Percentiles rank a stretch among this genome's conserved stretches.
Evolutionary conservation across 2,797 vertebrate genomes (phyloP).

Genomic region (Amblyraja radiata): DNA sequence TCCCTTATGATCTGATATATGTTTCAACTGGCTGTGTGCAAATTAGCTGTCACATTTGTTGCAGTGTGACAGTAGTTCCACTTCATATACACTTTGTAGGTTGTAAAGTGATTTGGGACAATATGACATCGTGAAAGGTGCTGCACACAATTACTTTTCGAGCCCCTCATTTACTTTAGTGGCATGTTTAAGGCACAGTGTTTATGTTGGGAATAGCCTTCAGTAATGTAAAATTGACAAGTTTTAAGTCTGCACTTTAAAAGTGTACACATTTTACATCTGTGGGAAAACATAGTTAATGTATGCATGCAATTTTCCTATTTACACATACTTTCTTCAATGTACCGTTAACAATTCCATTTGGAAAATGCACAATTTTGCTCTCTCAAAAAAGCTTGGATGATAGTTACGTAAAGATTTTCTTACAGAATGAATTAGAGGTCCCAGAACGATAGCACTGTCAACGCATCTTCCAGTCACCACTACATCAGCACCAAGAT

Average conservation of each 20-base stretch:
- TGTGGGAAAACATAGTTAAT: neutral
- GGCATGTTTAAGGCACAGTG: neutral
- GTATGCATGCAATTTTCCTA: neutral
- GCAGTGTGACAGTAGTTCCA: too few relatives aligned
- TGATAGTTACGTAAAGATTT: neutral
- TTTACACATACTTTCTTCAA: neutral
- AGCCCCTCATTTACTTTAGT: neutral
- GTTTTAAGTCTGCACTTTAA: neutral
- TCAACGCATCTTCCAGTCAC: constrained; percentile 75
- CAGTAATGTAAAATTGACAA: neutral
- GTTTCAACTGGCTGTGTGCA: too few relatives aligned
- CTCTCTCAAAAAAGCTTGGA: neutral
- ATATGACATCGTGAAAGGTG: too few relatives aligned
- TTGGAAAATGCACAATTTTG: neutral
- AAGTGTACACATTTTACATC: neutral
- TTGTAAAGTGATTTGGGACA: too few relatives aligned
- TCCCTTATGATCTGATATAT: too few relatives aligned
- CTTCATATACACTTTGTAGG: too few relatives aligned
- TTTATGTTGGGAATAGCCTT: neutral
- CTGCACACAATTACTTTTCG: too few relatives aligned
- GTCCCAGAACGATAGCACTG: constrained; percentile 72
- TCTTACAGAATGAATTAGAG: constrained; percentile 73
- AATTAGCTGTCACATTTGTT: too few relatives aligned
- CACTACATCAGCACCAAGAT: constrained; percentile 73
- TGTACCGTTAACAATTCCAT: neutral